These are phyloP conservation scores for Rhyzopertha dominica DNA, from an alignment of 1,140 invertebrate species.

Conservation along the genomic window DNA sequence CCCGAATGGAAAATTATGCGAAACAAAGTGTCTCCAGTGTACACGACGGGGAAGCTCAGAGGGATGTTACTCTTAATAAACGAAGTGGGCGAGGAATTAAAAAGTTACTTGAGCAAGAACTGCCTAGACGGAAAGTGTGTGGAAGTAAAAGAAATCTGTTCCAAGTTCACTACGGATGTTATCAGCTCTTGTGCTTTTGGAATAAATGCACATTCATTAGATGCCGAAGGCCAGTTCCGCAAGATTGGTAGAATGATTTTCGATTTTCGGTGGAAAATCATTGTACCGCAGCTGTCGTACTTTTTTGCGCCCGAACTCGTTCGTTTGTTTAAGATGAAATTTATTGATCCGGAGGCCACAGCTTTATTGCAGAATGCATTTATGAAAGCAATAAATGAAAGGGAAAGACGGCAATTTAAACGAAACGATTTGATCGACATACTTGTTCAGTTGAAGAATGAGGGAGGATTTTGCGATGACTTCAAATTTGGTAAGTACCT, in stretches of 20 bases:
- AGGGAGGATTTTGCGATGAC: constrained; percentile 6
- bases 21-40: constrained; percentile 50
- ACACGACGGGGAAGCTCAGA: constrained; percentile 52
- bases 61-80: constrained; percentile 39
- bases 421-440: constrained; percentile 37
- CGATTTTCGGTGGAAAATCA: constrained; percentile 23
- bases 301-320: constrained; percentile 35
- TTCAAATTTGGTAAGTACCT: constrained; percentile 10
- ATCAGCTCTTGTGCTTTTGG: constrained; percentile 49
- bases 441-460: constrained; percentile 24
- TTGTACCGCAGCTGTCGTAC: constrained; percentile 33
- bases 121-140: constrained; percentile 7
- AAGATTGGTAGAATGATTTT: constrained; percentile 27
- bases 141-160: constrained; percentile 34
- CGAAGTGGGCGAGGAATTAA: constrained; percentile 21
- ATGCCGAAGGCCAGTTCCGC: constrained; percentile 45
- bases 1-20: constrained; percentile 49
- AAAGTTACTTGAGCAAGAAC: constrained; percentile 23
- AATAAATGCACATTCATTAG: constrained; percentile 44
- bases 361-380: constrained; percentile 24
- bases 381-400: constrained; percentile 22
- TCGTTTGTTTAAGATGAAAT: constrained; percentile 30
- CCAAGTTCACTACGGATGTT: constrained; percentile 50
- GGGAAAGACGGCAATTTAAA: constrained; percentile 9
- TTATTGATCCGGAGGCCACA: constrained; percentile 24